Evolutionary conservation across 2,888 invertebrate genomes (phyloP), one percentile per base, ranked within the genome.

Genomic region (Bugula neritina): DNA sequence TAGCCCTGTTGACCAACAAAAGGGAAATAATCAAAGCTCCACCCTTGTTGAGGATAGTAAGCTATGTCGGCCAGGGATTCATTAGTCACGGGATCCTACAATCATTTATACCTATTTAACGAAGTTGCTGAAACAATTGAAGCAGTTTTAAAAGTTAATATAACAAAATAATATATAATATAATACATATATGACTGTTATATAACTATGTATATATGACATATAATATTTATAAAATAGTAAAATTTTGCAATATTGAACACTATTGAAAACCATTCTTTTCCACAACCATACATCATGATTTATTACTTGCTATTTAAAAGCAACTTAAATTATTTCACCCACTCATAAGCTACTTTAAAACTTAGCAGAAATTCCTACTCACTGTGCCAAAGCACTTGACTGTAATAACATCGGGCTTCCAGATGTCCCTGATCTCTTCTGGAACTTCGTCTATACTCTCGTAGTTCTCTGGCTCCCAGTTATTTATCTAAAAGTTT

Each of bases 391-490:
- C 70, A 54, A 43, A 54, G 52, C 70, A 70, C 31, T 43, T 70
- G 25, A 70, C 70, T 21, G 31, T 31, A 23, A 70, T 54, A 3
- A 70, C 27, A 31, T 70, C 43, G 2, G 52, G 70, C 29, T 43
- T 70, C 70, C 70, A 70, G 3, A 70, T n/a, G 52, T 54, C 70
- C 23, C 23, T 70, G 23, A 70, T 70, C 31, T 70, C 70, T 5
- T 70, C 70, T 29, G 70, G 70, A 2, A 70, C 70, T 27, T 70
- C 54, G 23, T 70, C 54, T 70, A 70, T 43, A 27, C 63, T 63
- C 35, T 70, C 54, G 43, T 70, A 70, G 31, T 70, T 70, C 23
- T 70, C 70, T 27, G 70, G 70, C 70, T 54, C 54, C 70, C 70
- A 70, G 43, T 54, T 70, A 31, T 54, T 54, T 13, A 70, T 54